Percentiles rank a stretch among this genome's conserved stretches.
Evolutionary conservation across 2,797 vertebrate species (phyloP).

Genomic region (Neostethus bicornis): DNA sequence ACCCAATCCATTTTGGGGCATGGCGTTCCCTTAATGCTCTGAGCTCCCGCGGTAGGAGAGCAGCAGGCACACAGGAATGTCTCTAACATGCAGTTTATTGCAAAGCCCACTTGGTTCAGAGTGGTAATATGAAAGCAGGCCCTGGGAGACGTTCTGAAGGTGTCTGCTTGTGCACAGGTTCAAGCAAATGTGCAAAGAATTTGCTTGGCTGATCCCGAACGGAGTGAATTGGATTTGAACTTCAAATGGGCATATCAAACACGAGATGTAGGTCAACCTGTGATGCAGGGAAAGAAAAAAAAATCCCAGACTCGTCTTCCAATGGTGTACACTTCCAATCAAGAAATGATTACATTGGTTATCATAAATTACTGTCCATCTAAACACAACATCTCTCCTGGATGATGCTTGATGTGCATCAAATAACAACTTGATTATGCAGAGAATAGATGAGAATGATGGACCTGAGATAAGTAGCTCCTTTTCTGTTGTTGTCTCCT

Average conservation of each 20-base stretch:
- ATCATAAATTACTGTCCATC: conserved; percentile 45
- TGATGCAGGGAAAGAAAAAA: conserved; percentile 55
- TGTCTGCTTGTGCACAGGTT: conserved; percentile 39
- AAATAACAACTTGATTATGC: conserved; percentile 41
- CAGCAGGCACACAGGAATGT: conserved; percentile 53
- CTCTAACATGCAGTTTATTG: conserved; percentile 49
- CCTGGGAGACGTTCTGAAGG: conserved; percentile 48
- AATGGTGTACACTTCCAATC: conserved; percentile 42
- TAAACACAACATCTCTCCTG: conserved; percentile 18
- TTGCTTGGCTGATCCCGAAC: conserved; percentile 35
- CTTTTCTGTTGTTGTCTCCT: conserved; percentile 45
- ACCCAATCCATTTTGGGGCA: conserved; percentile 52
- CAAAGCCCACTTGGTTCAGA: conserved; percentile 50
- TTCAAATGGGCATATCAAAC: conserved; percentile 52
- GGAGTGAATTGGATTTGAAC: conserved; percentile 50
- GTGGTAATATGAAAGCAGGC: conserved; percentile 42
- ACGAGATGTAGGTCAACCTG: conserved; percentile 70
- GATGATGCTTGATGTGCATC: conserved; percentile 23
- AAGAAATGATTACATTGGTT: conserved; percentile 39
- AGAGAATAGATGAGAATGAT: conserved; percentile 50
- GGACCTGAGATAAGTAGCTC: conserved; percentile 46
- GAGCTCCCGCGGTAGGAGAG: conserved; percentile 54
- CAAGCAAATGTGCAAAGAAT: conserved; percentile 34
- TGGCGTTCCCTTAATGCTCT: conserved; percentile 44
- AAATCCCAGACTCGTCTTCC: conserved; percentile 49